Evolutionary conservation across 2,797 vertebrate genomes (phyloP).

Genomic region (Tachyglossus aculeatus): DNA sequence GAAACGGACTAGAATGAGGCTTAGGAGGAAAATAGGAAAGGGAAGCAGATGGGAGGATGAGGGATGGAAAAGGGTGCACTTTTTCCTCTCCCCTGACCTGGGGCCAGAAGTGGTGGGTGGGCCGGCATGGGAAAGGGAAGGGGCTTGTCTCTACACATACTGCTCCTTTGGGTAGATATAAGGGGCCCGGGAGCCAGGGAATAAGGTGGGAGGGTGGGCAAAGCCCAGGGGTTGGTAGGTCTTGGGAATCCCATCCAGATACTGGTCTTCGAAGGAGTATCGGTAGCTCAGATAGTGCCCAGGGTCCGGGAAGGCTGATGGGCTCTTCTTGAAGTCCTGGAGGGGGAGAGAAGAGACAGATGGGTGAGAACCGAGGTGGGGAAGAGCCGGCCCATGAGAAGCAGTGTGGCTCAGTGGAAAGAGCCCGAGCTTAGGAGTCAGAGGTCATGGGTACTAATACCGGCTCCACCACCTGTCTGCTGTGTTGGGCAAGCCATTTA

Average conservation of each 20-base stretch:
- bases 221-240: constrained; percentile 76
- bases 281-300: constrained; percentile 83
- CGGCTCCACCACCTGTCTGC: too few species aligned
- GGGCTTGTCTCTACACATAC: constrained; percentile 74
- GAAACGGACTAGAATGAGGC: not conserved
- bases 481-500: too few species aligned
- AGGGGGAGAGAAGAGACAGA: constrained; percentile 59
- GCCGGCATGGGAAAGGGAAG: not conserved
- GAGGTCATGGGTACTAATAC: too few species aligned
- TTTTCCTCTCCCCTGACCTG: constrained; percentile 3
- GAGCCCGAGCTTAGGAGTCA: not conserved
- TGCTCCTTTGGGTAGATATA: constrained; percentile 84
- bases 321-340: constrained; percentile 83
- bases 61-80: not conserved
- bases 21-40: not conserved
- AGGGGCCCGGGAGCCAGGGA: constrained; percentile 72
- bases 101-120: not conserved
- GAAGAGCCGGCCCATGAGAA: not conserved
- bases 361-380: not conserved
- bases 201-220: constrained; percentile 77
- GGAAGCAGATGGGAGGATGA: constrained; percentile 2
- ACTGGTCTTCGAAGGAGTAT: constrained; percentile 72
- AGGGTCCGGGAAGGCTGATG: constrained; percentile 82
- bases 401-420: not conserved
- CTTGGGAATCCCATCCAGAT: constrained; percentile 75